Evolutionary conservation across 2,797 vertebrate species (phyloP), one percentile per base, ranked within the genome.

Genomic region (Spinus pinus): DNA sequence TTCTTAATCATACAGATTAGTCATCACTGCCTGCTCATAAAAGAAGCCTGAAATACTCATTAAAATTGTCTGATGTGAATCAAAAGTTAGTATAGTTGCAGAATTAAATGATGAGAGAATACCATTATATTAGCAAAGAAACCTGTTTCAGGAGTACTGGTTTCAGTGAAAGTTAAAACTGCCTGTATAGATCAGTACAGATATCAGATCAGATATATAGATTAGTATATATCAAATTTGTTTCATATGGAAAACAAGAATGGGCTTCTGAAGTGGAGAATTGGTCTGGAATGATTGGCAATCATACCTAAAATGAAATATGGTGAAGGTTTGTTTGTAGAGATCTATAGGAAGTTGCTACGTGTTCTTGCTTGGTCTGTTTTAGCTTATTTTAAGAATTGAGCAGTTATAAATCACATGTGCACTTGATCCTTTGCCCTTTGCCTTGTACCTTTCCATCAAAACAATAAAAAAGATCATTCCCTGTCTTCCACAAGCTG

Each of bases 1-100:
- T 98, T 95, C 96, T 97, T 97, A 97, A 90, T 98, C 96, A 96
- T 96, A 90, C 92, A 78, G 87, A 96, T 98, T 98, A 97, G 90
- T 98, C 97, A 98, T 98, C 95, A 92, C 82, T 95, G 93, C 95
- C 95, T 96, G 93, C 90, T 98, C 95, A 95, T 96, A 97, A 94
- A 94, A 98, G 98, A 96, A 96, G 85, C 91, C 86, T 94, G 82
- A 97, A 97, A 96, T 96, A 90, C 54, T 97, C 93, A 88, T 93
- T 97, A 95, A 97, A 96, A 92, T 97, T 97, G 81, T 97, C 95
- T 97, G 93, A 95, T 97, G 94, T 93, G 97, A 97, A 97, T 97
- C 93, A 96, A 96, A 98, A 97, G 92, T 96, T 94, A 87, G 85
- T 96, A 81, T 94, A 95, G 97, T 92, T 95, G 86, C 95, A 97